Base-by-base conservation (phyloP, 2,797 vertebrate genomes). In the Channa striata region DNA sequence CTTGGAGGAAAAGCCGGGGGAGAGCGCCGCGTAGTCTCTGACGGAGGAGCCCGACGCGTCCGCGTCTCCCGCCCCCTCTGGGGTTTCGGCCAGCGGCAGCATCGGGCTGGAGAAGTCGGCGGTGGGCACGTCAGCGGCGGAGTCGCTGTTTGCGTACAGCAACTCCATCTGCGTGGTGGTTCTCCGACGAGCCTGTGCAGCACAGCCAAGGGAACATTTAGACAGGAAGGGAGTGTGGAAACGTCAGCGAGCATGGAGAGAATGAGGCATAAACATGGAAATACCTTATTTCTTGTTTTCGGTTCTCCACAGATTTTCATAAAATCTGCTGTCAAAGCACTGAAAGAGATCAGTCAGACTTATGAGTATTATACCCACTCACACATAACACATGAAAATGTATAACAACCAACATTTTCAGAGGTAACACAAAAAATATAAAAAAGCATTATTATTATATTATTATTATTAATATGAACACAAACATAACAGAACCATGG, bases 111-210 rank as follows among this genome's bases (percentile, higher is more conserved):
- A 81, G 81, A 94, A 93, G 73, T 96, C 96, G 33, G 93, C 89
- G 23, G 93, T 37, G 36, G 92, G 85, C 1, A 80, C 63, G 23
- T 97, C 96, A 8, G 93, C 88, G 49, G 88, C 91, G 39, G 95
- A 93, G 83, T 99, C 97, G 56, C 91, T 97, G 92, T 95, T 97
- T 23, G 97, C 96, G 20, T 99, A 99, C 21, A 99, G 95, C 77
- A 99, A 36, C 84, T 99, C 97, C 97, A 98, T 97, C 91, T 99
- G 97, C 2, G 97, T 99, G 57, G 97, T 96, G 67, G 98, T 99
- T 82, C 98, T 94, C 65, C 98, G 93, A 1, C 97, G 96, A 19
- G 98, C 97, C 98, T 99, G 91, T 1, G 1, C 8, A 54, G 50
- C 16, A 37, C 5, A 48, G 34, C 34, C 0, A 21, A 0, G 3